These are phyloP conservation scores for Semaprochilodus insignis DNA, from an alignment of 2,797 vertebrate species.

Conservation along the genomic window DNA sequence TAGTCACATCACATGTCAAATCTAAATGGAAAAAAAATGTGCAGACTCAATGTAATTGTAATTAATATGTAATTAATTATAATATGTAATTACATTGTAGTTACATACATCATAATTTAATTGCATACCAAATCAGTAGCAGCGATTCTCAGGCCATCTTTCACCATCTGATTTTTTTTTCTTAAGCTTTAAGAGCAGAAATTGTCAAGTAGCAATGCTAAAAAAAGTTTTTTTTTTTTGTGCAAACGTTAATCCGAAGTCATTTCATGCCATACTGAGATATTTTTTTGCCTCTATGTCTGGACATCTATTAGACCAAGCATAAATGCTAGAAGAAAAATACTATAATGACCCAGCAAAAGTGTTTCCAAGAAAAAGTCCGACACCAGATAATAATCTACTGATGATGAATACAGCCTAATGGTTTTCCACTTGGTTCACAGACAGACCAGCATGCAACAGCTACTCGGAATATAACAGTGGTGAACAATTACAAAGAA, in stretches of 20 bases:
- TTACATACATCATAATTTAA: too few relatives aligned
- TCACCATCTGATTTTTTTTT: too few relatives aligned
- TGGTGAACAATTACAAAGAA: neutral
- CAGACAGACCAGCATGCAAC: neutral
- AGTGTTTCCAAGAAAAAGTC: slow-evolving; percentile 10
- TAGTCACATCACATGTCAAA: neutral
- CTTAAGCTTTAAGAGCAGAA: too few relatives aligned
- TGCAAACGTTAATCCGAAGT: too few relatives aligned
- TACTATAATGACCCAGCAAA: neutral
- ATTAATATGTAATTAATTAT: too few relatives aligned
- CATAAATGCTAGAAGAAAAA: too few relatives aligned
- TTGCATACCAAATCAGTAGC: too few relatives aligned
- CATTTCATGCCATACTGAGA: neutral
- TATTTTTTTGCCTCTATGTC: neutral
- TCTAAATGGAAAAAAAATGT: neutral
- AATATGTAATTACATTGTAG: too few relatives aligned
- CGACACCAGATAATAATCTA: slow-evolving; percentile 1
- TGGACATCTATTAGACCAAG: neutral
- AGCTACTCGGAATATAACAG: neutral
- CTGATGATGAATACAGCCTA: neutral
- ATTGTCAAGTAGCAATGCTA: too few relatives aligned
- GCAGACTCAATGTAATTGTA: too few relatives aligned
- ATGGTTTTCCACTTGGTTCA: neutral
- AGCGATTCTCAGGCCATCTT: too few relatives aligned
- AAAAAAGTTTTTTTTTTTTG: too few relatives aligned